These are phyloP conservation scores for Huso huso DNA, from an alignment of 2,797 vertebrate genomes.

Conservation along the genomic window DNA sequence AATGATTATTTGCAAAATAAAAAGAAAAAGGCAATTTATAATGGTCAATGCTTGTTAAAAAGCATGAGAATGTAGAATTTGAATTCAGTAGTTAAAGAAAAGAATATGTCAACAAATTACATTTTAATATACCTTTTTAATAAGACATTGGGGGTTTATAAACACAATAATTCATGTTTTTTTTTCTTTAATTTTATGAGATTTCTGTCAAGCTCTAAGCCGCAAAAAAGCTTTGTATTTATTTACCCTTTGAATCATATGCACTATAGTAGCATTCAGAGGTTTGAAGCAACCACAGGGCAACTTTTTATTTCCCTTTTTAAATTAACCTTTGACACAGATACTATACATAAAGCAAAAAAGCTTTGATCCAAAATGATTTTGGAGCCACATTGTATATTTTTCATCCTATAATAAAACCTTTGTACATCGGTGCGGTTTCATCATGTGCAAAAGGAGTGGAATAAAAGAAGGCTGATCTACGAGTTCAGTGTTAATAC, in stretches of 20 bases:
- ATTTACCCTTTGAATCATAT: conserved; percentile 27
- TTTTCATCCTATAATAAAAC: conserved; percentile 44
- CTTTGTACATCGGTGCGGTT: conserved; percentile 25
- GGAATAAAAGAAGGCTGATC: conserved; percentile 28
- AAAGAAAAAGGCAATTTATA: conserved; percentile 5
- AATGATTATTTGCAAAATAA: conserved; percentile 15
- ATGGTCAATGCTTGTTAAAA: conserved; percentile 39
- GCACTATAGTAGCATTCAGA: conserved; percentile 12
- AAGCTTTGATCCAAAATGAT: conserved; percentile 50
- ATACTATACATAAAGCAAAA: conserved; percentile 36
- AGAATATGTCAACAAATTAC: conserved; percentile 33
- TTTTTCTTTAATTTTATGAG: conserved; percentile 35
- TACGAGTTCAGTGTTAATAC: conserved; percentile 50
- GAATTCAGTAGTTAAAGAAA: conserved; percentile 25
- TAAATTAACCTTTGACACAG: conserved; percentile 42
- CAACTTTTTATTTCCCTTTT: conserved; percentile 34
- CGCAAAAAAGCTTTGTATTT: conserved; percentile 31
- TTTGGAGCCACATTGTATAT: conserved; percentile 42
- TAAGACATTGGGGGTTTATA: conserved; percentile 46
- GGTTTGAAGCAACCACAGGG: conserved; percentile 22
- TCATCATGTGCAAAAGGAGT: conserved; percentile 10
- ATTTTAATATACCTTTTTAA: conserved; percentile 59
- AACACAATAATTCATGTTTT: conserved; percentile 34
- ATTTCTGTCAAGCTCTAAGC: conserved; percentile 42
- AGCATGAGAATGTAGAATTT: conserved; percentile 44